Base-by-base conservation (phyloP, 2,113 vertebrate genomes). In the Bujurquina vittata region DNA sequence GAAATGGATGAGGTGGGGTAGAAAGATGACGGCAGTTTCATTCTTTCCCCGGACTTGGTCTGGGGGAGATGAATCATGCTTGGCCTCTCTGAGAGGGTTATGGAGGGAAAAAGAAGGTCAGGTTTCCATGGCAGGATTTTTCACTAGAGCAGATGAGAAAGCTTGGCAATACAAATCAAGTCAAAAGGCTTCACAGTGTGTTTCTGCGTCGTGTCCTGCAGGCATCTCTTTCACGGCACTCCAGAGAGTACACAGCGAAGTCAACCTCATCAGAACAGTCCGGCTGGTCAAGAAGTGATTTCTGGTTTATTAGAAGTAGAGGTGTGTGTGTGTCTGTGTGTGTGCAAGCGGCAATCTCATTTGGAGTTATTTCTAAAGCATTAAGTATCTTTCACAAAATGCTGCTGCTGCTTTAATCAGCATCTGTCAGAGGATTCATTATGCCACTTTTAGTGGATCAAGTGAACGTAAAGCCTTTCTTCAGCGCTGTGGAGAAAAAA, bases 101-200 rank as follows among this genome's bases (percentile, higher is more conserved):
- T 29, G 37, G 76, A 69, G 77, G 80, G 43, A 29, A 77, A 85
- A 67, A 62, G 57, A 73, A 79, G 84, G 80, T 89, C 86, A 86
- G 79, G 82, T 77, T 92, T 85, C 83, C 65, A 63, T 77, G 77
- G 87, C 22, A 31, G 88, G 88, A 83, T 86, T 89, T 88, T 89
- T 85, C 83, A 83, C 75, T 1, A 73, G 79, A 87, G 81, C 82
- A 91, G 89, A 91, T 87, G 86, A 91, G 88, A 86, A 89, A 80
- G 80, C 89, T 85, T 61, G 88, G 86, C 81, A 85, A 86, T 88
- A 88, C 90, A 92, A 90, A 91, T 93, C 90, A 91, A 92, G 88
- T 91, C 89, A 75, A 82, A 79, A 82, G 79, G 82, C 84, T 84
- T 75, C 56, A 69, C 79, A 35, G 43, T 75, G 80, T 82, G 85